Conservation (phyloP, 2,113 vertebrate species). For the Martes martes region DNA sequence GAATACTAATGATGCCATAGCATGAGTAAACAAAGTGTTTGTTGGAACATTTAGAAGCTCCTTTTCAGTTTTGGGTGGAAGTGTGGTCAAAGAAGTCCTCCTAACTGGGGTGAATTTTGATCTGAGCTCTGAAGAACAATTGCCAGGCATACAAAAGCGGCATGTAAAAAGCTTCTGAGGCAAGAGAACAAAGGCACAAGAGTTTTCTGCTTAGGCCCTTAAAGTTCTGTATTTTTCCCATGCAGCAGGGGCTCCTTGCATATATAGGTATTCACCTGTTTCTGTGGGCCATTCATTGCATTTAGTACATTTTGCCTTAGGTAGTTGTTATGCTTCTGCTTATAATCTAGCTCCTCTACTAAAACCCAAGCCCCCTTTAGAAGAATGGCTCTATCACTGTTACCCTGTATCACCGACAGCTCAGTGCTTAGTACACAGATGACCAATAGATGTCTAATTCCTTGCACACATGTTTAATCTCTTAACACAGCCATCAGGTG, state of each 20-base stretch:
- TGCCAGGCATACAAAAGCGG: neutral
- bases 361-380: neutral
- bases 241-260: neutral
- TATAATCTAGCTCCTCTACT: neutral
- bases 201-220: neutral
- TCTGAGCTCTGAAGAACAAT: neutral
- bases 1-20: neutral
- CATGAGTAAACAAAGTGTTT: neutral
- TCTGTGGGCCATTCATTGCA: neutral
- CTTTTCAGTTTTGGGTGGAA: neutral
- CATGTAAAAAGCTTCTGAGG: neutral
- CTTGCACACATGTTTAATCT: neutral
- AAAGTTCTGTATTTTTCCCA: neutral
- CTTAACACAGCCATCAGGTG: neutral
- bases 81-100: neutral
- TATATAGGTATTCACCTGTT: neutral
- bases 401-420: neutral
- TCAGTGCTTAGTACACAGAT: neutral
- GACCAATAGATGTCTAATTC: neutral
- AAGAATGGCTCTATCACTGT: neutral
- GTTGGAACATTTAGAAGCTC: neutral
- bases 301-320: neutral
- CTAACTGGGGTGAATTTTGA: neutral
- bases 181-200: neutral
- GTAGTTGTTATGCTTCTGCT: neutral